phyloP scores from a whole-genome alignment of 2,797 vertebrate genomes.

The Emydoidea blandingii region DNA sequence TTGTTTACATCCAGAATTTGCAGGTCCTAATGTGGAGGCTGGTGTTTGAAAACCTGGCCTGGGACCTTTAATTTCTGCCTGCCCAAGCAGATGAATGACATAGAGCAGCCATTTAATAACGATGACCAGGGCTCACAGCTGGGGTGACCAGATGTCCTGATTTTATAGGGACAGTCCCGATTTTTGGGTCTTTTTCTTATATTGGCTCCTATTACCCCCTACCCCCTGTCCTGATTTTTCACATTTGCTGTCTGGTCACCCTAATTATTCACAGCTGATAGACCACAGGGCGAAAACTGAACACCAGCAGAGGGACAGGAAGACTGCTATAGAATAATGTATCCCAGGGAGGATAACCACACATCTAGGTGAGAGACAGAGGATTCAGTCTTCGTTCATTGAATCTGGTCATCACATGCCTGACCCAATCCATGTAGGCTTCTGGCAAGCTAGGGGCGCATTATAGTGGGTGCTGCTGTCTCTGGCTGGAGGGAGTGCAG shows the following conservation, averaged over 20 bases:
- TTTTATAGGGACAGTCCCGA: no score
- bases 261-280: not conserved
- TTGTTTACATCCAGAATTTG: not conserved
- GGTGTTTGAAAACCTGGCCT: not conserved
- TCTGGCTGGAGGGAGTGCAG: not conserved
- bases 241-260: no score
- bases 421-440: not conserved
- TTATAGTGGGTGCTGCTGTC: not conserved
- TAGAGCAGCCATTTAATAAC: not conserved
- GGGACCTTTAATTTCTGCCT: not conserved
- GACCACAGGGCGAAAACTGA: not conserved
- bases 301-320: not conserved
- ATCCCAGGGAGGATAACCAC: not conserved
- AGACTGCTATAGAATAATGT: not conserved
- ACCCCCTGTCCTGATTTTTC: no score
- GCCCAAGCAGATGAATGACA: not conserved
- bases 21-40: not conserved
- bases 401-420: not conserved
- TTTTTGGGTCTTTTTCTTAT: no score
- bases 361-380: not conserved
- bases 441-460: not conserved
- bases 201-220: no score
- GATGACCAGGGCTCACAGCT: no score
- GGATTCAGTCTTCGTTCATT: not conserved
- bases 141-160: no score